phyloP scores from a whole-genome alignment of 2,888 invertebrate species.

The Cremastobaeus sp. region DNA sequence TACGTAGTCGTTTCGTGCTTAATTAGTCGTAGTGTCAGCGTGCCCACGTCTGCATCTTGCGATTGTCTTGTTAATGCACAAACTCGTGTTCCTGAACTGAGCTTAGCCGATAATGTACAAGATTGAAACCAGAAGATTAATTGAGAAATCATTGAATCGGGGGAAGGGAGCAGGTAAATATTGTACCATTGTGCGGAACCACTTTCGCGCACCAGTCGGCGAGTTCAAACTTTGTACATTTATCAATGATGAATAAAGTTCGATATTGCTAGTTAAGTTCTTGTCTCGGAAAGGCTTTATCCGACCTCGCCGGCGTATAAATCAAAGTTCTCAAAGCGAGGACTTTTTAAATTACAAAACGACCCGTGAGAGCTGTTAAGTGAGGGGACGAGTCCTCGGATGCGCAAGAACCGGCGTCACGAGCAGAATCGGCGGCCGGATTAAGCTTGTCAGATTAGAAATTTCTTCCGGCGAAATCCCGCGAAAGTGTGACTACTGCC shows the following conservation, averaged over 20 bases:
- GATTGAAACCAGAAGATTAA: conserved; percentile 25
- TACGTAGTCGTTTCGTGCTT: conserved; percentile 41
- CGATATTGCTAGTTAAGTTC: conserved; percentile 34
- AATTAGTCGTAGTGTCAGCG: conserved; percentile 29
- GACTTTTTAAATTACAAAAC: conserved; percentile 51
- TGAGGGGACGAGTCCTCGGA: conserved; percentile 4
- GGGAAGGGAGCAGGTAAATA: conserved; percentile 38
- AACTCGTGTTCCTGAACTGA: background rate
- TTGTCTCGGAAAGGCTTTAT: conserved; percentile 36
- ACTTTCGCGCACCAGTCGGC: conserved; percentile 19
- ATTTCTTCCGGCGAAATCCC: conserved; percentile 47
- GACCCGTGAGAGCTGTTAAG: conserved; percentile 41
- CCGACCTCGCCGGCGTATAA: conserved; percentile 28
- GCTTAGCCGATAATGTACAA: conserved; percentile 35
- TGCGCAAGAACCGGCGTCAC: conserved; percentile 36
- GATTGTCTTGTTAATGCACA: conserved; percentile 20
- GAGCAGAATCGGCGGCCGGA: conserved; percentile 15
- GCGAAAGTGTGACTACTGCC: conserved; percentile 36
- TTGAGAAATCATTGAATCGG: background rate
- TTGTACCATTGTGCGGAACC: conserved; percentile 12
- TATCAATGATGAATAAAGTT: conserved; percentile 45
- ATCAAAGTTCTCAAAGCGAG: conserved; percentile 39
- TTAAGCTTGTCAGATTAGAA: conserved; percentile 55
- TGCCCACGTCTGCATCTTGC: conserved; percentile 29
- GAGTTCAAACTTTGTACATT: conserved; percentile 47